Evolutionary conservation across 2,888 invertebrate species (phyloP), one percentile per base, ranked within the genome.

Genomic region (Cerastis leucographa): DNA sequence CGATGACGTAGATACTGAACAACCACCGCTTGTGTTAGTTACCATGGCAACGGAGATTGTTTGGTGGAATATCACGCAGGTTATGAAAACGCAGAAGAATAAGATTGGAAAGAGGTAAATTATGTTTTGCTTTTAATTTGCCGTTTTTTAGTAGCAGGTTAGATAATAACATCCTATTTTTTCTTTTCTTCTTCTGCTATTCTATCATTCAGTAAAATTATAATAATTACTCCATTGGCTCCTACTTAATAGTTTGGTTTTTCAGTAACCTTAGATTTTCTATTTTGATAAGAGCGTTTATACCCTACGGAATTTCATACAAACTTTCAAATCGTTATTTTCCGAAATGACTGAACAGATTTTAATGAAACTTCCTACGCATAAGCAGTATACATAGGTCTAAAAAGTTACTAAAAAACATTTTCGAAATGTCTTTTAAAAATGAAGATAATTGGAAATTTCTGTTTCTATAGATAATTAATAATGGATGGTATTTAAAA

Each of bases 1-100:
- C 0, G 84, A 82, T 5, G 90, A 90, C 11, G 65, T 44, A 35
- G 93, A 93, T 0, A 42, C 19, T 29, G 93, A 93, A 7, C 92
- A 93, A 59, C 93, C 96, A 7, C 97, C 97, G 0, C 81, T 97
- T 6, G 96, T 97, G 49, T 91, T 97, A 54, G 96, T 97, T 11
- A 97, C 97, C 35, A 94, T 97, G 91, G 97, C 97, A 1, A 94
- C 97, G 2, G 97, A 97, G 90, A 95, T 97, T 44, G 97, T 97
- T 0, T 97, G 97, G 97, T 97, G 97, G 97, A 96, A 97, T 87
- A 89, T 97, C 46, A 93, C 94, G 0, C 92, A 94, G 69, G 81
- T 95, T 64, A 92, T 95, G 77, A 93, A 92, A 70, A 89, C 89
- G 22, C 87, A 92, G 29, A 91, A 92, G 7, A 91, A 88, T 71